These are phyloP conservation scores for Torymus tubicola DNA, from an alignment of 2,888 invertebrate species.

Conservation along the genomic window DNA sequence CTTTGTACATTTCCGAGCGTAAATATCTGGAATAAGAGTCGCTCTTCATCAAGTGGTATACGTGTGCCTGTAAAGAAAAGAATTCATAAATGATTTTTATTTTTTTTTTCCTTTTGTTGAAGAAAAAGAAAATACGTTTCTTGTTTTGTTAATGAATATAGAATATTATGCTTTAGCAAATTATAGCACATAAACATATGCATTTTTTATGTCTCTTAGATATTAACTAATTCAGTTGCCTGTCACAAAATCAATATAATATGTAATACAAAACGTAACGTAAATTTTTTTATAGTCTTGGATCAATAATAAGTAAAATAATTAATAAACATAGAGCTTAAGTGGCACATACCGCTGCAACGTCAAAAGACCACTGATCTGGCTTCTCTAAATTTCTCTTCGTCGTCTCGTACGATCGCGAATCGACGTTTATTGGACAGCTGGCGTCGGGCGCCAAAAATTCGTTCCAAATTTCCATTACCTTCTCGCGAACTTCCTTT, in stretches of 20 bases:
- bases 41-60: conserved; percentile 99
- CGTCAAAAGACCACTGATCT: conserved; percentile 97
- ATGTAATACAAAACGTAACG: not conserved
- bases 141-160: too few relatives aligned
- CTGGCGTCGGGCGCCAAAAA: conserved; percentile 95
- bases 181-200: too few relatives aligned
- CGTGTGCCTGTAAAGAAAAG: conserved; percentile 87
- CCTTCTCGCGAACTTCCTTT: conserved; percentile 88
- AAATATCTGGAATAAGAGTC: conserved; percentile 99
- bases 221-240: too few relatives aligned
- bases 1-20: conserved; percentile 99
- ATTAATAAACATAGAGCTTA: too few relatives aligned
- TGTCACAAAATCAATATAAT: too few relatives aligned
- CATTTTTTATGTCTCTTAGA: too few relatives aligned
- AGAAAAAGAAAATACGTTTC: not conserved
- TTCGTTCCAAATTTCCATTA: conserved; percentile 93
- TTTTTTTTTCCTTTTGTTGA: not conserved
- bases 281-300: conserved; percentile 1
- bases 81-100: not conserved
- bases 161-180: too few relatives aligned
- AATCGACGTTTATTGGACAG: conserved; percentile 98
- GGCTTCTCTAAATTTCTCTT: conserved; percentile 88
- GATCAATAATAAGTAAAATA: too few relatives aligned
- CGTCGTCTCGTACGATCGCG: conserved; percentile 90
- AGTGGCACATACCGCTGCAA: conserved; percentile 88